A percentile compares a stretch with the other conserved stretches of the same genome.
Conservation (phyloP, 2,888 invertebrate genomes). For the Mechanitis mazaeus region DNA sequence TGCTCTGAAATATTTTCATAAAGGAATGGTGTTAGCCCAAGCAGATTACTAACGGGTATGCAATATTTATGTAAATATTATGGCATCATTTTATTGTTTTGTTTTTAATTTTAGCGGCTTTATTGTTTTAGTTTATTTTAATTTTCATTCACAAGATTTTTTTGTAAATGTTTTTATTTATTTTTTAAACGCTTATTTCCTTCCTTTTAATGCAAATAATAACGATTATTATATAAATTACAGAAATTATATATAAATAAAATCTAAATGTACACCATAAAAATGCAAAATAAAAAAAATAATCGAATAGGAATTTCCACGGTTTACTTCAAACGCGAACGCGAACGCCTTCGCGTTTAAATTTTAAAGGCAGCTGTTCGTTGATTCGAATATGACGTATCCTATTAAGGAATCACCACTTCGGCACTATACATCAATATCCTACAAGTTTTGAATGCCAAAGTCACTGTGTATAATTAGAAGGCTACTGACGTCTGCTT, state of each 20-base stretch:
- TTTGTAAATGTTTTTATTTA: too few relatives aligned
- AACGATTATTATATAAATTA: too few relatives aligned
- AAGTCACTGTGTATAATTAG: constrained; percentile 10
- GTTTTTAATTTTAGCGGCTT: not conserved
- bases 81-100: constrained; percentile 13
- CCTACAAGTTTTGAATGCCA: not conserved
- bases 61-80: constrained; percentile 28
- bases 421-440: not conserved
- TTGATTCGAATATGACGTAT: not conserved
- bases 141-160: not conserved
- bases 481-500: constrained; percentile 6
- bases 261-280: too few relatives aligned
- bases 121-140: constrained; percentile 8
- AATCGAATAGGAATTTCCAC: too few relatives aligned
- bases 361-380: too few relatives aligned
- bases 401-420: not conserved
- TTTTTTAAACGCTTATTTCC: too few relatives aligned
- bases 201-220: too few relatives aligned
- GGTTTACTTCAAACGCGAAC: too few relatives aligned
- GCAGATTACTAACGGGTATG: constrained; percentile 54
- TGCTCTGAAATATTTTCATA: constrained; percentile 41
- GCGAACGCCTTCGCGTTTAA: too few relatives aligned
- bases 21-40: constrained; percentile 44
- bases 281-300: too few relatives aligned
- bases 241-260: too few relatives aligned